phyloP scores from a whole-genome alignment of 2,888 invertebrate species.

The Acheta domesticus region DNA sequence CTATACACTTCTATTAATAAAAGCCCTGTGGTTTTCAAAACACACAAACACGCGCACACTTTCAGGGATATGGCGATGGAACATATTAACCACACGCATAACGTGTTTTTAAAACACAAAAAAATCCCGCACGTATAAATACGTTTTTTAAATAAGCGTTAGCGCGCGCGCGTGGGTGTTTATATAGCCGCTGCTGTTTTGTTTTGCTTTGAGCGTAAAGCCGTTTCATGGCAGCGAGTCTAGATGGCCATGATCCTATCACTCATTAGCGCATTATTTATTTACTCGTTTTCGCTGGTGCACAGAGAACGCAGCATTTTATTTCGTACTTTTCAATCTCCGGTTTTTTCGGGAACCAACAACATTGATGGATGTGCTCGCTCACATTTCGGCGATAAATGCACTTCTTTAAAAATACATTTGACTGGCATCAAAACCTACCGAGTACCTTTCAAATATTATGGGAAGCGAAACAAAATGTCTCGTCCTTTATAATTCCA shows the following conservation, averaged over 20 bases:
- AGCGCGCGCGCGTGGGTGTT: background rate
- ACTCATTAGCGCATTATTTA: conserved; percentile 1
- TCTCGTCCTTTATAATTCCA: no score
- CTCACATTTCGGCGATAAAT: background rate
- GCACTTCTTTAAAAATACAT: background rate
- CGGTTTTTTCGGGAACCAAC: background rate
- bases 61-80: background rate
- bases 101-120: conserved; percentile 7
- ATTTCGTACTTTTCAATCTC: conserved; percentile 3
- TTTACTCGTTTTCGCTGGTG: conserved; percentile 18
- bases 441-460: no score
- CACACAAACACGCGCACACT: conserved; percentile 18
- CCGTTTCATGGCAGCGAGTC: background rate
- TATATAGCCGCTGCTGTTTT: conserved; percentile 18
- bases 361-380: background rate
- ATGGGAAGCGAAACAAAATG: no score
- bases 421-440: no score
- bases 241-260: conserved; percentile 18
- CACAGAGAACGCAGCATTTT: background rate
- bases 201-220: conserved; percentile 7
- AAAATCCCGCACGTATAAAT: conserved; percentile 7
- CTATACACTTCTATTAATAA: conserved; percentile 18
- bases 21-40: conserved; percentile 18
- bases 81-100: conserved; percentile 10
- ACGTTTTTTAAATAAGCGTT: conserved; percentile 11